These are phyloP conservation scores for Hyperoplus immaculatus DNA, from an alignment of 2,797 vertebrate species.

Conservation along the genomic window DNA sequence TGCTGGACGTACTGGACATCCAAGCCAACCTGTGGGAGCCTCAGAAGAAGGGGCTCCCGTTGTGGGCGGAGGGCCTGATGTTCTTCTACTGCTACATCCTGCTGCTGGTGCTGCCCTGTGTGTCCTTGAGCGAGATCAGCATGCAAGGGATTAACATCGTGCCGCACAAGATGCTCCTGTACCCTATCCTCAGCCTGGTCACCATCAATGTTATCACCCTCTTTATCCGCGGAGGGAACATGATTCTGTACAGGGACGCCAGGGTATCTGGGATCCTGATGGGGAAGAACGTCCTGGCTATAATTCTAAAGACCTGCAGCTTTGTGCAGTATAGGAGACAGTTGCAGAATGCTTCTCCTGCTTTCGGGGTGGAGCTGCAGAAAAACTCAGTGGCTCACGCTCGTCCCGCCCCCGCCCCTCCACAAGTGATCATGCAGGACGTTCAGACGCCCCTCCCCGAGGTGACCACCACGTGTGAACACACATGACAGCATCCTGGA, in stretches of 20 bases:
- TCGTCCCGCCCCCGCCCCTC: constrained; percentile 69
- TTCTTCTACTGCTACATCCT: constrained; percentile 92
- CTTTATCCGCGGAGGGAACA: constrained; percentile 90
- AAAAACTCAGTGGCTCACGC: constrained; percentile 76
- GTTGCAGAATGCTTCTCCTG: constrained; percentile 76
- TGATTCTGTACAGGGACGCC: constrained; percentile 88
- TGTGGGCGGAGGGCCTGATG: constrained; percentile 89
- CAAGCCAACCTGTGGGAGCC: constrained; percentile 92
- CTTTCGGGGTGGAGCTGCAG: constrained; percentile 81
- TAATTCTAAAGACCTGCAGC: constrained; percentile 87
- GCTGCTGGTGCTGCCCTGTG: constrained; percentile 86
- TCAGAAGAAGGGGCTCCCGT: constrained; percentile 88
- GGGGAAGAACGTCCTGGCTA: constrained; percentile 90
- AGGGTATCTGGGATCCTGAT: constrained; percentile 90
- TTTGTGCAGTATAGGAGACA: constrained; percentile 90
- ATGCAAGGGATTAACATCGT: constrained; percentile 90
- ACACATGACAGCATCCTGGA: constrained; percentile 84
- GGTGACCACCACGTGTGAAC: constrained; percentile 84
- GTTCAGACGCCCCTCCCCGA: constrained; percentile 83
- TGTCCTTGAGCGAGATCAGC: constrained; percentile 91
- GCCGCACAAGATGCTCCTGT: constrained; percentile 90
- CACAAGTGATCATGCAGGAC: constrained; percentile 81
- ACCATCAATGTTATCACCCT: constrained; percentile 89
- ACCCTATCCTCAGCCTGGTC: constrained; percentile 89
- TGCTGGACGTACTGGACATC: constrained; percentile 91